These are phyloP conservation scores for Australoheros scitulus DNA, from an alignment of 2,113 vertebrate genomes.

Conservation along the genomic window DNA sequence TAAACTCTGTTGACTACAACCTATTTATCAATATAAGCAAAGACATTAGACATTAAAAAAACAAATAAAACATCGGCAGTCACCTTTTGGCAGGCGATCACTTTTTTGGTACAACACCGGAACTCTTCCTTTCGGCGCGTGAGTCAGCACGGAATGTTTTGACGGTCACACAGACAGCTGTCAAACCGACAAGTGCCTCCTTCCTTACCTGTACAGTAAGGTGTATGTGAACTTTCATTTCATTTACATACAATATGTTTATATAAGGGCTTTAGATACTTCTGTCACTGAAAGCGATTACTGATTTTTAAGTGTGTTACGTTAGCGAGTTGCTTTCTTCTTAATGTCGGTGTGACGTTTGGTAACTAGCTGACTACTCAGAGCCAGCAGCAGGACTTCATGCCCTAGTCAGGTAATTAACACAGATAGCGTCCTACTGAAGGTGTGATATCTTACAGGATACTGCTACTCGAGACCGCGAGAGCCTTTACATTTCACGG, in stretches of 20 bases:
- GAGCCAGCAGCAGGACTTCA: not conserved
- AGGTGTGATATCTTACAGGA: too few relatives aligned
- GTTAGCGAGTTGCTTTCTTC: constrained; percentile 4
- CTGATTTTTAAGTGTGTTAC: not conserved
- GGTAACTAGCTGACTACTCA: not conserved
- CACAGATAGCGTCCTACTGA: not conserved
- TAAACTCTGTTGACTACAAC: not conserved
- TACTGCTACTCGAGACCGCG: not conserved
- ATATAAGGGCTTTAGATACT: not conserved
- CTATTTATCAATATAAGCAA: not conserved
- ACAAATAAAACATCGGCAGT: not conserved
- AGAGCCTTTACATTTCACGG: not conserved
- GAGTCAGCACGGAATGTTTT: constrained; percentile 50
- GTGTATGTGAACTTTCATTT: not conserved
- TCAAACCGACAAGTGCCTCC: constrained; percentile 1
- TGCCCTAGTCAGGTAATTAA: not conserved
- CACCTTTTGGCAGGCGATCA: not conserved
- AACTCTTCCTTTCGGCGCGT: constrained; percentile 15
- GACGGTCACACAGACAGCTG: constrained; percentile 27
- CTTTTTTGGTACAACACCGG: constrained; percentile 17
- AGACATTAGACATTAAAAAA: not conserved
- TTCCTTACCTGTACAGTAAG: constrained; percentile 44
- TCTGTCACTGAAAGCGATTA: not conserved
- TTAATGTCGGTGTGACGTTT: not conserved
- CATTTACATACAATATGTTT: not conserved